phyloP scores from a whole-genome alignment of 2,888 invertebrate species.

The Iselma pallidipennis region DNA sequence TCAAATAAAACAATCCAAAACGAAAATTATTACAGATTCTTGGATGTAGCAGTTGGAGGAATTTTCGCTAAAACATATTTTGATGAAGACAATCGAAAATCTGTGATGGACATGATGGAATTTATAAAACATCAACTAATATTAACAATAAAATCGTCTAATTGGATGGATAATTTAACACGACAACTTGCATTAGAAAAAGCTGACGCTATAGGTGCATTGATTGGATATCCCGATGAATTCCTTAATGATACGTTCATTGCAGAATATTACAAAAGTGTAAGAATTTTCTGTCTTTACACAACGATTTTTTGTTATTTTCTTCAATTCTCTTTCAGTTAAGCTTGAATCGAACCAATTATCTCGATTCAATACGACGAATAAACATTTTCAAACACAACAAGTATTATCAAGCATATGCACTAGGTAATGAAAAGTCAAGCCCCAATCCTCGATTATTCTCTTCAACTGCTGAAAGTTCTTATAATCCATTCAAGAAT shows the following conservation, averaged over 20 bases:
- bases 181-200: conserved; percentile 71
- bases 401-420: conserved; percentile 44
- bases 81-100: conserved; percentile 74
- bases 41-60: conserved; percentile 72
- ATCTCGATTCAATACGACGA: conserved; percentile 9
- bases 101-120: conserved; percentile 78
- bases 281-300: conserved; percentile 44
- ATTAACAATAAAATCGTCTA: conserved; percentile 70
- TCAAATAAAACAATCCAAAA: neutral
- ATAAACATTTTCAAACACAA: conserved; percentile 2
- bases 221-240: conserved; percentile 87
- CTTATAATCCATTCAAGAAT: conserved; percentile 60
- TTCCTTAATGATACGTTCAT: conserved; percentile 76
- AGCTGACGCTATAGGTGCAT: conserved; percentile 74
- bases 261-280: conserved; percentile 71
- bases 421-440: conserved; percentile 59
- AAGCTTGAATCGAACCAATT: conserved; percentile 6
- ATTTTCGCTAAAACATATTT: conserved; percentile 81
- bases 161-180: conserved; percentile 87
- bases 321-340: neutral
- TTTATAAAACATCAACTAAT: conserved; percentile 78
- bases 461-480: conserved; percentile 60
- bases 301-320: conserved; percentile 28
- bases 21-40: too few species aligned
- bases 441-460: conserved; percentile 57